phyloP scores from a whole-genome alignment of 2,113 vertebrate species.

The Anarhynchus alexandrinus region DNA sequence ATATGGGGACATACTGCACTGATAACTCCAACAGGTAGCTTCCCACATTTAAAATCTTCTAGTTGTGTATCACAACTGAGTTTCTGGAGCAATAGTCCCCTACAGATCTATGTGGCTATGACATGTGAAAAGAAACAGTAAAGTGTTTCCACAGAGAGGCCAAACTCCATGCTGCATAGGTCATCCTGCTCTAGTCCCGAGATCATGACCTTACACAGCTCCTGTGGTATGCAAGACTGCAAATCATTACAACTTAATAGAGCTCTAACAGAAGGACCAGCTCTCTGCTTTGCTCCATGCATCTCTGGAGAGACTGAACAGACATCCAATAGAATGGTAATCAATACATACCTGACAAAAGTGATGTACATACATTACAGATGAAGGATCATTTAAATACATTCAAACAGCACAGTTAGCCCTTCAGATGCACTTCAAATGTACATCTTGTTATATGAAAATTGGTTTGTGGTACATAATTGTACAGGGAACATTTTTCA shows the following conservation, averaged over 20 bases:
- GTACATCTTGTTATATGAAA: background rate
- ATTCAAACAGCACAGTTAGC: background rate
- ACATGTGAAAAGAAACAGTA: background rate
- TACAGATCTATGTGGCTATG: background rate
- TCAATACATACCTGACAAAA: conserved; percentile 38
- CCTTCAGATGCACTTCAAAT: conserved; percentile 13
- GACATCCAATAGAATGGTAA: background rate
- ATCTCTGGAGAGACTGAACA: background rate
- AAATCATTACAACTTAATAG: conserved; percentile 25
- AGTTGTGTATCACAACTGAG: background rate
- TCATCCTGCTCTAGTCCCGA: background rate
- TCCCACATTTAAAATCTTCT: background rate
- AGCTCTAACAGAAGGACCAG: background rate
- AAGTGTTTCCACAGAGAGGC: background rate
- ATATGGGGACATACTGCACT: background rate
- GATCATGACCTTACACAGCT: background rate
- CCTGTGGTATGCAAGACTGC: background rate
- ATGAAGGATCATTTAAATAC: conserved; percentile 29
- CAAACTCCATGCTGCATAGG: background rate
- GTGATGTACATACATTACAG: background rate
- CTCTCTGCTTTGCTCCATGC: background rate
- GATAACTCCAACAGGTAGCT: background rate
- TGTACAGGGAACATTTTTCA: background rate
- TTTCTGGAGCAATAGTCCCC: background rate
- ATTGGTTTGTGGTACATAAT: background rate